These are phyloP conservation scores for Eucera pruinosa DNA, from an alignment of 2,888 invertebrate genomes.

Conservation along the genomic window DNA sequence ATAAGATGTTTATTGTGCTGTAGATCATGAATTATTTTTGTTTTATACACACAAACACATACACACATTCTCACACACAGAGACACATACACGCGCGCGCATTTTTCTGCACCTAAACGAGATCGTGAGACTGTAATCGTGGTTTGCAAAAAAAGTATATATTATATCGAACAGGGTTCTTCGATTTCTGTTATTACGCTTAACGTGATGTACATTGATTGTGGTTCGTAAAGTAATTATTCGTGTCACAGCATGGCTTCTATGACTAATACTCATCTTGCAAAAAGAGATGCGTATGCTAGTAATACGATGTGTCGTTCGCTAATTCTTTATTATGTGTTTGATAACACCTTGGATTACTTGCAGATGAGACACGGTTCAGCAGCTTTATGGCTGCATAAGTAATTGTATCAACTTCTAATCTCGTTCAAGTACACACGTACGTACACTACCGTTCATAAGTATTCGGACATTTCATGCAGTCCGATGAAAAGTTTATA, in stretches of 20 bases:
- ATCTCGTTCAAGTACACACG: conserved; percentile 18
- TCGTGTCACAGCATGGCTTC: conserved; percentile 65
- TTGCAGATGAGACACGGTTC: conserved; percentile 41
- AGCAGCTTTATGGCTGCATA: conserved; percentile 16
- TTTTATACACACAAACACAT: conserved; percentile 63
- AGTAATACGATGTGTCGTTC: conserved; percentile 35
- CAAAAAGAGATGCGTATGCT: conserved; percentile 30
- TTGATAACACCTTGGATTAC: conserved; percentile 47
- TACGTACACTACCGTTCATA: too few species aligned
- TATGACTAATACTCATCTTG: conserved; percentile 42
- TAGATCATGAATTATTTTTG: conserved; percentile 57
- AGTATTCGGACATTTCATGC: too few species aligned
- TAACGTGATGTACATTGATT: conserved; percentile 66
- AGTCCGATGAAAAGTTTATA: too few species aligned
- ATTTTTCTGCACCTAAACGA: conserved; percentile 71
- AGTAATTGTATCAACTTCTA: conserved; percentile 22
- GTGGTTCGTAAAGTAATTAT: conserved; percentile 51
- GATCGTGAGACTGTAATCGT: conserved; percentile 73
- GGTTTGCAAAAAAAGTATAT: conserved; percentile 69
- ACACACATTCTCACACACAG: too few species aligned
- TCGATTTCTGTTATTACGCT: conserved; percentile 71
- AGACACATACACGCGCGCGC: conserved; percentile 61
- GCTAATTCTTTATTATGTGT: conserved; percentile 52
- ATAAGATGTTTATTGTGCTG: conserved; percentile 54
- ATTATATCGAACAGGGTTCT: conserved; percentile 79